Evolutionary conservation across 1,140 invertebrate species (phyloP).

Genomic region (Brachionus angularis): DNA sequence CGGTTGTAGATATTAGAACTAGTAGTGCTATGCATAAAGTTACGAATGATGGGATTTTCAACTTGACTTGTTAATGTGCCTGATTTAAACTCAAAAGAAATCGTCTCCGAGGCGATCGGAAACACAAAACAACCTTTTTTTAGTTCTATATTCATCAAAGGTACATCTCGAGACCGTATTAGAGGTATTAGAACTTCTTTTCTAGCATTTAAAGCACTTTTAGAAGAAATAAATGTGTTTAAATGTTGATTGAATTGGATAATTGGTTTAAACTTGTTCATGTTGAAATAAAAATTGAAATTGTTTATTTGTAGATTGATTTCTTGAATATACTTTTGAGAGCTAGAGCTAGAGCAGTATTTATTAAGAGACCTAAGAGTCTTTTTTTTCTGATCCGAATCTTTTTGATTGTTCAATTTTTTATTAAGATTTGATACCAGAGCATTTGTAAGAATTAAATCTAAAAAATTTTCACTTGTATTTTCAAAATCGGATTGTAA

Average conservation of each 20-base stretch:
- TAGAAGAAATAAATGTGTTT: too few relatives aligned
- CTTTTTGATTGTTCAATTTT: too few relatives aligned
- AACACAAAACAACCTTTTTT: neutral
- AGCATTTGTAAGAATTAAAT: neutral
- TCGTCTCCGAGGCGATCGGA: neutral
- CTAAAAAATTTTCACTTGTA: neutral
- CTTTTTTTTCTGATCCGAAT: too few relatives aligned
- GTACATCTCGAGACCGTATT: neutral
- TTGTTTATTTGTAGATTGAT: too few relatives aligned
- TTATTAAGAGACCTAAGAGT: too few relatives aligned
- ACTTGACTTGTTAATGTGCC: conserved; percentile 2
- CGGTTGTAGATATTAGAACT: neutral
- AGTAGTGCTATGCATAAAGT: conserved; percentile 18
- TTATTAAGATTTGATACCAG: conserved; percentile 15
- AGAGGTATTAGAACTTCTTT: conserved; percentile 21
- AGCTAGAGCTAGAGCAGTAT: too few relatives aligned
- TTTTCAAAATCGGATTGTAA: too few relatives aligned
- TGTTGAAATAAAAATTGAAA: too few relatives aligned
- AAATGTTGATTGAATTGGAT: too few relatives aligned
- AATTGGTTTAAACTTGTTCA: too few relatives aligned
- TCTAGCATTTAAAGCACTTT: too few relatives aligned
- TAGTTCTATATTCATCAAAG: neutral
- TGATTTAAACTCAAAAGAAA: neutral
- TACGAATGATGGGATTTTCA: conserved; percentile 20
- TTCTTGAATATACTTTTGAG: too few relatives aligned